Conservation (phyloP, 2,888 invertebrate genomes). For the Macrosoma leucophasiata region DNA sequence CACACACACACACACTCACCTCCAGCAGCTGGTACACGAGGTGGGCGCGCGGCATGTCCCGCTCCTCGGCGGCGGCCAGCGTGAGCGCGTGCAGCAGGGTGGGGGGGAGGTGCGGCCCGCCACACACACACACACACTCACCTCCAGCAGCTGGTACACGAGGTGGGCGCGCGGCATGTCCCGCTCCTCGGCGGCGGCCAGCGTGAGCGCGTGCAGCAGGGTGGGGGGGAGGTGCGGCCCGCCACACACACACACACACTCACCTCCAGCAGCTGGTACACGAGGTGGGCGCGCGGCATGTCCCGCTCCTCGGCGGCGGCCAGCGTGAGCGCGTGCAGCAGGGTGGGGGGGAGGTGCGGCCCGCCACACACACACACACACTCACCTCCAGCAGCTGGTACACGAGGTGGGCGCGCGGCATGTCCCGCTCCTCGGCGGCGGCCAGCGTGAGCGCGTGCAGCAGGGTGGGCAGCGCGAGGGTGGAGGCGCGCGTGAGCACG, state of each 20-base stretch:
- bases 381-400: conserved; percentile 91
- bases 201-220: conserved; percentile 88
- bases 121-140: conserved; percentile 93
- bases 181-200: conserved; percentile 76
- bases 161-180: conserved; percentile 83
- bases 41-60: conserved; percentile 81
- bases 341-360: conserved; percentile 90
- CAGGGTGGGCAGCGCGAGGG: conserved; percentile 88
- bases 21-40: conserved; percentile 94
- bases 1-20: conserved; percentile 93
- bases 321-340: conserved; percentile 89
- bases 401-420: conserved; percentile 85
- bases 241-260: conserved; percentile 94
- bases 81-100: conserved; percentile 90
- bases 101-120: conserved; percentile 88
- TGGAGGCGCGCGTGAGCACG: conserved; percentile 89
- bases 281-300: conserved; percentile 83
- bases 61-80: conserved; percentile 75
- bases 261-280: conserved; percentile 91
- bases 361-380: conserved; percentile 92
- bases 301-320: conserved; percentile 76
- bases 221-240: conserved; percentile 89
- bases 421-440: conserved; percentile 76
- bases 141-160: conserved; percentile 92
- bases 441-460: conserved; percentile 88